Evolutionary conservation across 2,113 vertebrate genomes (phyloP), one percentile per base, ranked within the genome.

Genomic region (Pseudorasbora parva): DNA sequence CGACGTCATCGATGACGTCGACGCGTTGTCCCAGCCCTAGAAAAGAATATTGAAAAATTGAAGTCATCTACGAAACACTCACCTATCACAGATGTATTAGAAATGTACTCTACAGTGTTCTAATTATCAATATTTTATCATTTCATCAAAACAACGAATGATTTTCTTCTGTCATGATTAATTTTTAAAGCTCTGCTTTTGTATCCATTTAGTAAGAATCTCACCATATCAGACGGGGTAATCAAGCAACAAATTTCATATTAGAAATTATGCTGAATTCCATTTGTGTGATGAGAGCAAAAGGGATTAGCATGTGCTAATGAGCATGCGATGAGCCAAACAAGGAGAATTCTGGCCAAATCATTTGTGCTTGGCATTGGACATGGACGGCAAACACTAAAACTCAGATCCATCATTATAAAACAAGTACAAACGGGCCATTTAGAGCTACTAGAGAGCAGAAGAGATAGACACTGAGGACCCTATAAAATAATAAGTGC

Each of bases 281-380:
- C n/a, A 47, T 71, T 43, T 74, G 60, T 71, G 62, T 25, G 14
- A 37, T 43, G 62, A 62, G 60, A 72, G 68, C 33, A 43, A 43
- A 78, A 33, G 43, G 17, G 4, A 69, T 71, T 56, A 56, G 27
- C 68, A 64, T 54, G 68, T 21, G 77, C 45, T 85, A 80, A 81
- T 81, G 69, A 85, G 47, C n/a, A 19, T 41, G 25, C 47, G 19
- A 62, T 25, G 25, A 57, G 56, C 78, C 57, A 71, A 60, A 62
- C 66, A 51, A 6, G 8, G 25, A 12, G 17, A n/a, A 51, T 64
- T 37, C 14, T 23, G 56, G 56, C 54, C 83, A 85, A 73, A 74
- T 21, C 9, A 49, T 73, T 80, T 80, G 83, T 72, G 77, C 23
- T 74, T 73, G 83, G 83, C 83, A 41, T 14, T 59, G 57, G 51